These are phyloP conservation scores for Ectemnius cavifrons DNA, from an alignment of 2,888 invertebrate genomes.

Conservation along the genomic window DNA sequence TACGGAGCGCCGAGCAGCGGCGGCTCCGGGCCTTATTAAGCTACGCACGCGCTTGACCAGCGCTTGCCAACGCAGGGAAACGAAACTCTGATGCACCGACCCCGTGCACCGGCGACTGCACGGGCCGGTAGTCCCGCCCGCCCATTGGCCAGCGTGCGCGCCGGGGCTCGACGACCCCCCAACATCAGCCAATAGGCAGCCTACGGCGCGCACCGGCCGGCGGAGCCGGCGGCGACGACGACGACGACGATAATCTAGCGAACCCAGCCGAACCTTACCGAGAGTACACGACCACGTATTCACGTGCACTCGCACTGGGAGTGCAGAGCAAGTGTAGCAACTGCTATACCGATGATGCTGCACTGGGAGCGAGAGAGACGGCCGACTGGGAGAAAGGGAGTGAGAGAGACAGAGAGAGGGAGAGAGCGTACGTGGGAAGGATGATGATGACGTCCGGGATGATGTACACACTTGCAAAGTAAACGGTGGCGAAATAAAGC, in stretches of 20 bases:
- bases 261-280: no score
- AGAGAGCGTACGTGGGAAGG: conserved; percentile 61
- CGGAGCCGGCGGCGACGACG: conserved; percentile 31
- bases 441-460: conserved; percentile 70
- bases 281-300: no score
- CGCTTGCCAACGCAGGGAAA: conserved; percentile 36
- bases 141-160: conserved; percentile 6
- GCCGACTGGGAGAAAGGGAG: conserved; percentile 20
- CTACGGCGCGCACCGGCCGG: background rate
- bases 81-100: background rate
- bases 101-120: conserved; percentile 48
- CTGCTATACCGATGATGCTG: no score
- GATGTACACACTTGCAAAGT: conserved; percentile 76
- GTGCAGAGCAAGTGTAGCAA: no score
- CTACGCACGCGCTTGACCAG: conserved; percentile 52
- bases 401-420: conserved; percentile 29
- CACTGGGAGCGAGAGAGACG: conserved; percentile 37
- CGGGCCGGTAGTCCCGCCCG: conserved; percentile 17
- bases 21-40: conserved; percentile 85
- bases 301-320: no score
- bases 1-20: conserved; percentile 85
- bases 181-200: no score
- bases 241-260: conserved; percentile 32
- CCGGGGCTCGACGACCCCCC: conserved; percentile 7
- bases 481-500: conserved; percentile 79